Percentiles rank a stretch among this genome's conserved stretches.
Conservation (phyloP, 2,888 invertebrate genomes). For the Sceliomorpha sp. region DNA sequence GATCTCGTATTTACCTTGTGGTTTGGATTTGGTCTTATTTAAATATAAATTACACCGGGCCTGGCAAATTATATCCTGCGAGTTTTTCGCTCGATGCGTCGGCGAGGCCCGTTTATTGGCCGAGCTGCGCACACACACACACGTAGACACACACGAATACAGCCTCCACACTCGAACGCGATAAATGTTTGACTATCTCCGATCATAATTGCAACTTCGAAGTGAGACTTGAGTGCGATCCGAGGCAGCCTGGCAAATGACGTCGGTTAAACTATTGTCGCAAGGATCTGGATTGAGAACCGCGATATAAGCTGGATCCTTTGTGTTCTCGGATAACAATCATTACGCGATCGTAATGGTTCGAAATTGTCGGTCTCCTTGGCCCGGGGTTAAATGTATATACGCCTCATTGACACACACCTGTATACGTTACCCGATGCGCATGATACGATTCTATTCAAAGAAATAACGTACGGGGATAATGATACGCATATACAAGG, state of each 20-base stretch:
- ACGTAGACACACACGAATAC: slow-evolving; percentile 15
- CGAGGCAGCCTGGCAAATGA: slow-evolving; percentile 48
- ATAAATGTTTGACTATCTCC: slow-evolving; percentile 56
- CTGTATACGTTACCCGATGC: slow-evolving; percentile 11
- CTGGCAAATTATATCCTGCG: slow-evolving; percentile 56
- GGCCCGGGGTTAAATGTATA: slow-evolving; percentile 49
- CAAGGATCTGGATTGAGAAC: slow-evolving; percentile 60
- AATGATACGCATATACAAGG: too few species aligned
- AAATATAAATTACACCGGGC: slow-evolving; percentile 75
- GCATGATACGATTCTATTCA: slow-evolving; percentile 13
- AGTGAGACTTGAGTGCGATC: slow-evolving; percentile 47
- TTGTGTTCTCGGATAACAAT: slow-evolving; percentile 71
- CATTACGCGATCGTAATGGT: slow-evolving; percentile 73
- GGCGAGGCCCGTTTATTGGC: slow-evolving; percentile 40
- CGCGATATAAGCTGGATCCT: slow-evolving; percentile 63
- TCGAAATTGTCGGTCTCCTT: slow-evolving; percentile 71
- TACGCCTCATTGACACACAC: slow-evolving; percentile 17
- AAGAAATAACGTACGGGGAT: slow-evolving; percentile 10
- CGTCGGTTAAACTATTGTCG: slow-evolving; percentile 54
- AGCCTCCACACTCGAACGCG: slow-evolving; percentile 40
- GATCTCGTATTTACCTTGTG: slow-evolving; percentile 77
- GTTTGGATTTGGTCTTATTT: slow-evolving; percentile 77
- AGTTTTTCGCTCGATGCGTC: slow-evolving; percentile 46
- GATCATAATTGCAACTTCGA: slow-evolving; percentile 52
- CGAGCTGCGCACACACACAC: slow-evolving; percentile 21